Percentiles rank a stretch among this genome's conserved stretches.
Conservation (phyloP, 1,140 invertebrate genomes). For the Andricus grossulariae region DNA sequence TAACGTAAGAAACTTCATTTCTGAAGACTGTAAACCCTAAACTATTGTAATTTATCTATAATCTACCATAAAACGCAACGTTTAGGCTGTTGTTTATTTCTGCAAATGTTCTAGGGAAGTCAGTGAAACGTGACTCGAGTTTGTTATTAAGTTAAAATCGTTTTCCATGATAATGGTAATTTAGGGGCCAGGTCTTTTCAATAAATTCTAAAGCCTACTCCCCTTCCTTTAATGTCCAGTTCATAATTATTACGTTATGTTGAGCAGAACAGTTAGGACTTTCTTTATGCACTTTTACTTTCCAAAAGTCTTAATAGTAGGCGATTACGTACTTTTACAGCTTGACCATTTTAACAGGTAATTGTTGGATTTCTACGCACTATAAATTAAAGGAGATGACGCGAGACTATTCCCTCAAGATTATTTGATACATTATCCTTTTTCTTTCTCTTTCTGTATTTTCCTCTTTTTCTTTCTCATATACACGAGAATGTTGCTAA, state of each 20-base stretch:
- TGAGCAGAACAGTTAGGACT: conserved; percentile 12
- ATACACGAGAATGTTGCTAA: neutral
- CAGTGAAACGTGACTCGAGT: conserved; percentile 22
- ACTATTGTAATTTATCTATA: conserved; percentile 16
- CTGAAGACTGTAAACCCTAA: neutral
- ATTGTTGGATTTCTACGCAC: neutral
- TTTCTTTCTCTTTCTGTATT: neutral
- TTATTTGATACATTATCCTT: neutral
- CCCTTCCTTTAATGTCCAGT: neutral
- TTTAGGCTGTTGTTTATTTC: conserved; percentile 9
- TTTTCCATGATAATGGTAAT: conserved; percentile 12
- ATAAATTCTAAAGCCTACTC: neutral
- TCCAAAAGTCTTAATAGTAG: conserved; percentile 5
- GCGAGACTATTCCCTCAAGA: too few relatives aligned
- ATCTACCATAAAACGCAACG: neutral
- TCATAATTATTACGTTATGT: conserved; percentile 20
- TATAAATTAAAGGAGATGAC: too few relatives aligned
- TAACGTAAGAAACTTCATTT: neutral
- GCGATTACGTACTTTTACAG: conserved; percentile 8
- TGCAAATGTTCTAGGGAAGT: neutral
- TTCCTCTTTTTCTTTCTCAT: neutral
- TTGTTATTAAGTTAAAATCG: conserved; percentile 24
- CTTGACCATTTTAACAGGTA: neutral
- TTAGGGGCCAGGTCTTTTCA: conserved; percentile 15
- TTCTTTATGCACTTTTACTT: conserved; percentile 25